Base-by-base conservation (phyloP, 2,113 vertebrate genomes). In the Barnardius zonarius region DNA sequence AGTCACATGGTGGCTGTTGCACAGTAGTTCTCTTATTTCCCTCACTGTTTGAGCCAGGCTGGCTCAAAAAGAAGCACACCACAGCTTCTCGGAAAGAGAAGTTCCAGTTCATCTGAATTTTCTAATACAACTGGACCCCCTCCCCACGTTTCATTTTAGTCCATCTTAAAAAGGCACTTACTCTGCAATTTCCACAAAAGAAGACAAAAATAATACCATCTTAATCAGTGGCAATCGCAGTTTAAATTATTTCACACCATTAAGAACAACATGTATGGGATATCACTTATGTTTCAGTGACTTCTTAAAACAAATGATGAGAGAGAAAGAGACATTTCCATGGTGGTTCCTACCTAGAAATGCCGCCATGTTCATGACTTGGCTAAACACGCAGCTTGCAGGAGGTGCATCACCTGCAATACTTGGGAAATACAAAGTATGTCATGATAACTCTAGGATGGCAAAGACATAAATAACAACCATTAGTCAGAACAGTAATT, bases 331-430 rank as follows among this genome's bases (percentile, higher is more conserved):
- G 92, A 93, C 44, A 72, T 68, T 83, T 23, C 68, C 68, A 43
- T 75, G 39, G 64, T 43, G 59, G 28, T 62, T 95, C 98, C 94
- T 98, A 99, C 99, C 99, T 96, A 98, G 97, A 97, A 99, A 99
- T 2, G 98, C 99, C 17, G 98, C 98, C 98, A 99, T 98, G 97
- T 99, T 99, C 98, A 99, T 98, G 77, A 99, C 98, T 97, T 99
- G 98, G 85, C 99, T 99, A 93, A 99, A 99, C 91, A 99, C 98
- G 44, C 98, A 99, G 98, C 99, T 99, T 68, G 98, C 99, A 39
- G 99, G 99, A 55, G 99, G 98, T 8, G 94, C 95, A 41, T 99
- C 98, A 46, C 99, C 99, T 98, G 99, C 98, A 95, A 99, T 90
- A 90, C 99, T 99, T 97, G 93, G 94, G 94, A 97, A 92, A 97